phyloP scores from a whole-genome alignment of 1,140 invertebrate genomes.

The Drosophila orena region DNA sequence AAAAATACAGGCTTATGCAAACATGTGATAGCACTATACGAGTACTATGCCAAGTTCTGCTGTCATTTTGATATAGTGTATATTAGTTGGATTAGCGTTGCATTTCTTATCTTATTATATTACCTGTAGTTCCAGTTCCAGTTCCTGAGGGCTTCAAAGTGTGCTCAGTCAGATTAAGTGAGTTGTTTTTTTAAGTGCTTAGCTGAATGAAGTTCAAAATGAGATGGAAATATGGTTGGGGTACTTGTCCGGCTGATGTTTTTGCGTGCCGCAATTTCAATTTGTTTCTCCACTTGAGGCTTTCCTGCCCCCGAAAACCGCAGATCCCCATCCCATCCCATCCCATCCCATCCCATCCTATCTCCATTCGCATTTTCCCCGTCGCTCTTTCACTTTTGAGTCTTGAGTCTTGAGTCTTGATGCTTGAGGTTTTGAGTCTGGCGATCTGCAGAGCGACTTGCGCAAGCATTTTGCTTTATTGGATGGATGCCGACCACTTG shows the following conservation, averaged over 20 bases:
- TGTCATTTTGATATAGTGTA: no score
- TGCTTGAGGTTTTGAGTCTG: not conserved
- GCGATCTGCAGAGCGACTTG: constrained; percentile 62
- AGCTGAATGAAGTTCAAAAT: constrained; percentile 1
- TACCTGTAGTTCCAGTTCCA: no score
- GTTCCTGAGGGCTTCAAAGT: no score
- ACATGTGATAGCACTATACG: no score
- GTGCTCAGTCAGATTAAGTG: no score
- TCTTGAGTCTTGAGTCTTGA: not conserved
- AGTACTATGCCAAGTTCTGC: no score
- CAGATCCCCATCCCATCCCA: not conserved
- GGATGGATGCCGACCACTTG: constrained; percentile 59
- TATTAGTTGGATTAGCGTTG: no score
- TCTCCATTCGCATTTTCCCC: constrained; percentile 15
- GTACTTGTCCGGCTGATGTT: constrained; percentile 62
- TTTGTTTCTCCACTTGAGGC: constrained; percentile 71
- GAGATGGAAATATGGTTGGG: not conserved
- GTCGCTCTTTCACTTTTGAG: constrained; percentile 70
- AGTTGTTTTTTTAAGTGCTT: not conserved
- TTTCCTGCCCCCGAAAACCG: constrained; percentile 23
- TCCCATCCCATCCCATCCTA: constrained; percentile 2
- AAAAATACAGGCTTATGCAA: not conserved
- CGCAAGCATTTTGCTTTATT: constrained; percentile 77
- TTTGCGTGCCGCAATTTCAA: constrained; percentile 81
- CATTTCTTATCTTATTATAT: not conserved